Evolutionary conservation across 2,797 vertebrate species (phyloP).

Genomic region (Steatocranus sp.): DNA sequence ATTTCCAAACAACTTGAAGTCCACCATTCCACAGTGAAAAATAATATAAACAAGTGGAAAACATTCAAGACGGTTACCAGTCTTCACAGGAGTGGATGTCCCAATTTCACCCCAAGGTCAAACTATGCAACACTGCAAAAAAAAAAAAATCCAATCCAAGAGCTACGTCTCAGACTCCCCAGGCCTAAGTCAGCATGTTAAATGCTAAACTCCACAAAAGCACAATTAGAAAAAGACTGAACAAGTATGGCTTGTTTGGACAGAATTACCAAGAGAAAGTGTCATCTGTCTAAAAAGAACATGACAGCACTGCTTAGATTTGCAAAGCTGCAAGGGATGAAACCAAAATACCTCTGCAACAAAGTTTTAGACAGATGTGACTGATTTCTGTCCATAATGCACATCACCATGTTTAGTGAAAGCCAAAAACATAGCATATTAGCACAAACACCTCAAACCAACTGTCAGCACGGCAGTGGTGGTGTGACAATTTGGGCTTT

Average conservation of each 20-base stretch:
- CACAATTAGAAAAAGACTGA: not conserved
- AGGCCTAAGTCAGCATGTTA: not conserved
- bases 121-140: not conserved
- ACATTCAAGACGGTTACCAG: not conserved
- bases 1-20: not conserved
- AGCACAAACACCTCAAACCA: not conserved
- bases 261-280: not conserved
- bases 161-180: not conserved
- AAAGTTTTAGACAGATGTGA: not conserved
- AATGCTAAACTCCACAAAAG: not conserved
- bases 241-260: not conserved
- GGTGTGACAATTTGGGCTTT: not conserved
- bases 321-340: not conserved
- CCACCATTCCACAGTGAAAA: not conserved
- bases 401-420: not conserved
- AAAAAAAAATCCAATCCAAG: not conserved
- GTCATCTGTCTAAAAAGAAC: not conserved
- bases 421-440: not conserved
- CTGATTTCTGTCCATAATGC: not conserved
- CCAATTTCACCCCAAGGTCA: not conserved
- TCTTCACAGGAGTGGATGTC: not conserved
- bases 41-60: not conserved
- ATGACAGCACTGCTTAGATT: not conserved
- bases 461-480: not conserved
- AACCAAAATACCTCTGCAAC: not conserved